Percentiles rank a stretch among this genome's conserved stretches.
These are phyloP conservation scores for human DNA, from an alignment of 2,113 vertebrate genomes.

Conservation along the genomic window GRCh38 chr9:131566001-131566500, in stretches of 20 bases:
- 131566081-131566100: background rate
- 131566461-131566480: background rate
- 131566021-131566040: background rate
- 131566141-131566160: background rate
- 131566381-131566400: background rate
- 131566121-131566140: background rate
- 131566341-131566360: background rate
- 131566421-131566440: background rate
- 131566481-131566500: background rate
- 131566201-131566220: background rate
- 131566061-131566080: background rate
- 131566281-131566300: background rate
- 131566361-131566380: background rate
- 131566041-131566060: background rate
- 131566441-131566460: background rate
- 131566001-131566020: background rate
- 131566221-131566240: background rate
- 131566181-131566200: background rate
- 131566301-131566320: background rate
- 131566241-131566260: background rate
- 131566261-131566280: background rate
- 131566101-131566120: background rate
- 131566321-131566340: background rate
- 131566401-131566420: background rate
- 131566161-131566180: background rate